Evolutionary conservation across 2,113 vertebrate species (phyloP), one percentile per base, ranked within the genome.

Genomic region (Brevimyrus niger): DNA sequence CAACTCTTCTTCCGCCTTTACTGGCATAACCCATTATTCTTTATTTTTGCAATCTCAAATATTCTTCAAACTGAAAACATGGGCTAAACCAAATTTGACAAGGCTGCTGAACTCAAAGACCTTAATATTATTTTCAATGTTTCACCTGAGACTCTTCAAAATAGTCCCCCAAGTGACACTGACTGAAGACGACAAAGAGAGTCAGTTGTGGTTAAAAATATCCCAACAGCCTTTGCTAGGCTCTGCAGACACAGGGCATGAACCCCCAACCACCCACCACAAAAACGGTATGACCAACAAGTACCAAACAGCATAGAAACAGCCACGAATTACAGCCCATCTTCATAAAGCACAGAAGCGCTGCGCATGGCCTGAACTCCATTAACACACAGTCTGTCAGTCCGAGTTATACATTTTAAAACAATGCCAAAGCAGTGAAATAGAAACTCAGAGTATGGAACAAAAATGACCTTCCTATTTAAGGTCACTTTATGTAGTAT

Each of bases 161-260:
- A 85, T 42, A 89, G 88, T 53, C 51, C 23, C 50, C 53, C 23
- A 38, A 85, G 83, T 85, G 76, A 89, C 82, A 69, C 31, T 58
- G 88, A 89, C 55, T 83, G 48, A 89, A 89, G 48, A 82, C 82
- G 76, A 89, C 88, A 84, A 89, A 83, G 82, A 48, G 82, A 89
- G 19, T 89, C 88, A 84, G 82, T 89, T 42, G 50, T 55, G 35
- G 88, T 89, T 89, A 89, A 83, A 89, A 89, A 89, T 89, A 89
- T 89, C 38, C 80, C 76, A 85, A 53, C 80, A 80, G 35, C 15
- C 73, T 76, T 38, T 65, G 61, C 27, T 27, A n/a, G 61, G n/a
- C n/a, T 65, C 61, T 65, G n/a, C 61, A 65, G 61, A 10, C 3
- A 61, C 55, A 61, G 55, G 55, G 55, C 55, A 61, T 61, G 55